Conservation (phyloP, 2,888 invertebrate genomes). For the Morpho achilles region DNA sequence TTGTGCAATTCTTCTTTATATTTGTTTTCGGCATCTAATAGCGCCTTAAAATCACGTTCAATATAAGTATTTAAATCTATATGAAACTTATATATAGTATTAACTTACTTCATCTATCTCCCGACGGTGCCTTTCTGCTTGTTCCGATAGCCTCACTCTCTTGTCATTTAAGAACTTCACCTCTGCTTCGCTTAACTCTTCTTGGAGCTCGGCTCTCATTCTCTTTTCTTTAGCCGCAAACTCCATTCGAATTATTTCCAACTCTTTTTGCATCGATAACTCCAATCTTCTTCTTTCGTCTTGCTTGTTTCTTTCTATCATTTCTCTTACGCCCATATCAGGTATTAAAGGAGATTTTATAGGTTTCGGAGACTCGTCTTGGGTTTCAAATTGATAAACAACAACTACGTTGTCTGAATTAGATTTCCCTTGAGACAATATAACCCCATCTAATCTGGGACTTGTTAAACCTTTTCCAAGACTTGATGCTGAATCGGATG, state of each 20-base stretch:
- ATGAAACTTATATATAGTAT: background rate
- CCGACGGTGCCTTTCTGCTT: slow-evolving; percentile 62
- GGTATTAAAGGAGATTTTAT: slow-evolving; percentile 60
- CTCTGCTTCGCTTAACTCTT: slow-evolving; percentile 72
- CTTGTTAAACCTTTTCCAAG: slow-evolving; percentile 53
- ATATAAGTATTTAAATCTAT: background rate
- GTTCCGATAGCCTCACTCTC: slow-evolving; percentile 60
- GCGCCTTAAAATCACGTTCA: slow-evolving; percentile 36
- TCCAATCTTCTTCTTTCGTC: slow-evolving; percentile 61
- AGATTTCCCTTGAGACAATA: slow-evolving; percentile 67
- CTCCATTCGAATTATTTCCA: slow-evolving; percentile 76
- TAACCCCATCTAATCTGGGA: slow-evolving; percentile 66
- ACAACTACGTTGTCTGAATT: slow-evolving; percentile 67
- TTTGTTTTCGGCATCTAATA: slow-evolving; percentile 45
- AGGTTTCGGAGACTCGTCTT: slow-evolving; percentile 51
- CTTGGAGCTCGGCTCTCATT: slow-evolving; percentile 73
- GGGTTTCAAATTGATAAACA: slow-evolving; percentile 67
- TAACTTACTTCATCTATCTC: slow-evolving; percentile 67
- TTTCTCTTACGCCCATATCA: slow-evolving; percentile 61
- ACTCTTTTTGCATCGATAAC: slow-evolving; percentile 67
- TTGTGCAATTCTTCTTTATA: slow-evolving; percentile 44
- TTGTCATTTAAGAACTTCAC: slow-evolving; percentile 64
- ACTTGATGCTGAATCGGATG: slow-evolving; percentile 56
- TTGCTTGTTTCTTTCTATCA: slow-evolving; percentile 60
- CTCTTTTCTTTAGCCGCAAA: slow-evolving; percentile 77